A percentile compares a stretch with the other conserved stretches of the same genome.
Evolutionary conservation across 2,797 vertebrate genomes (phyloP).

Genomic region (Otolemur crassicaudatus): DNA sequence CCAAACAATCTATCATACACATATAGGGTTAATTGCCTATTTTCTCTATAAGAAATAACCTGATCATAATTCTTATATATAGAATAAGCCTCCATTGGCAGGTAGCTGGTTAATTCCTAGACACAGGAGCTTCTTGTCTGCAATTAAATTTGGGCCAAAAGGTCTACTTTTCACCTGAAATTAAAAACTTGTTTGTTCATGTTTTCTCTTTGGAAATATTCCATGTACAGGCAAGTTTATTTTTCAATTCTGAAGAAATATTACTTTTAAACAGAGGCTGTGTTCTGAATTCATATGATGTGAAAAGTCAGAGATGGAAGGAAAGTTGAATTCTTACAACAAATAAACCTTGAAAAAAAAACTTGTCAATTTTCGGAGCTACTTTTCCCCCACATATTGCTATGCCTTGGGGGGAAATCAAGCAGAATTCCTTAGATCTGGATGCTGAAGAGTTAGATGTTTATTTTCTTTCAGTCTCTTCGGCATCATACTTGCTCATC

Average conservation of each 20-base stretch:
- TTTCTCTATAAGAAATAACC: conserved; percentile 53
- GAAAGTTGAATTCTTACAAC: conserved; percentile 61
- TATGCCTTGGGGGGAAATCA: conserved; percentile 65
- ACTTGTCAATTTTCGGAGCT: conserved; percentile 30
- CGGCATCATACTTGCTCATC: conserved; percentile 79
- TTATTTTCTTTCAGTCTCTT: conserved; percentile 75
- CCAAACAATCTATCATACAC: too few species aligned
- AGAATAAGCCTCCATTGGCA: conserved; percentile 17
- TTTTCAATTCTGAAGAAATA: conserved; percentile 82
- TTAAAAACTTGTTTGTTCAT: conserved; percentile 84
- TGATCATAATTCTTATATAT: conserved; percentile 51
- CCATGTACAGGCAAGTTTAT: conserved; percentile 82
- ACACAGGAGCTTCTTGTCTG: conserved; percentile 78
- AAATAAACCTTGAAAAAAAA: conserved; percentile 64
- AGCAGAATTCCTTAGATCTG: conserved; percentile 71
- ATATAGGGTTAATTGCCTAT: conserved; percentile 48
- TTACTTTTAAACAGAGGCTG: conserved; percentile 81
- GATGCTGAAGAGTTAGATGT: conserved; percentile 78
- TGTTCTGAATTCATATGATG: conserved; percentile 83
- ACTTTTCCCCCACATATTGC: neutral
- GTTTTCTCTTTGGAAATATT: conserved; percentile 81
- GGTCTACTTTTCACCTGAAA: conserved; percentile 82
- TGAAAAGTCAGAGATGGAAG: conserved; percentile 82
- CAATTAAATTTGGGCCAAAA: conserved; percentile 84
- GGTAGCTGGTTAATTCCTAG: conserved; percentile 33